Evolutionary conservation across 2,888 invertebrate genomes (phyloP), one percentile per base, ranked within the genome.

Genomic region (Heliconius aoede): DNA sequence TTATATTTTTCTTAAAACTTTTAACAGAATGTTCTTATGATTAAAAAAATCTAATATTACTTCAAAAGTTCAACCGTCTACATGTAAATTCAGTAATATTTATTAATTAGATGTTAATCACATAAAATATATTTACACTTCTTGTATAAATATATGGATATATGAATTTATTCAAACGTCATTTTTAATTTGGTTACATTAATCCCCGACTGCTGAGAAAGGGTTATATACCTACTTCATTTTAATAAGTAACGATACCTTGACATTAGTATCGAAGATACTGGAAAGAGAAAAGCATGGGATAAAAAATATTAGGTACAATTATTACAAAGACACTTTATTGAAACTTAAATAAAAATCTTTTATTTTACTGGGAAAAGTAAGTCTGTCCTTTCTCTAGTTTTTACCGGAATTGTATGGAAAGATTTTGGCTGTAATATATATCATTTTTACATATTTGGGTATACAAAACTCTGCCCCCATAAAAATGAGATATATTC

Each of bases 51-150:
- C 21, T 5, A n/a, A 30, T 32, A 15, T 69, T 4, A 69, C 8
- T 24, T 69, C 28, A 11, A 15, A 55, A 32, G 51, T 15, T 11
- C 5, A 30, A 30, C 15, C 58, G 26, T 51, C n/a, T 28, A 24
- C 60, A 62, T 74, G 67, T 46, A 32, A 61, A 74, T 69, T 9
- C 28, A n/a, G 46, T 74, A 24, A 51, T 74, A 61, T 74, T 28
- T 60, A 61, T 61, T 74, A 69, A 75, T 75, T 13, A 62, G 32
- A 69, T 75, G 74, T 61, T 51, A 71, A 75, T 75, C 36, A 60
- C 21, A 72, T 40, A 24, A 58, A 26, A 36, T 60, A 32, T 32
- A 32, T 60, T 60, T 32, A 60, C 72, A 60, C 58, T 72, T 60
- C 26, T 9, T 36, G 9, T 71, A 55, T n/a, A 36, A 60, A 72